Percentiles rank a stretch among this genome's conserved stretches.
Evolutionary conservation across 2,797 vertebrate genomes (phyloP).

Genomic region (Syncerus caffer): DNA sequence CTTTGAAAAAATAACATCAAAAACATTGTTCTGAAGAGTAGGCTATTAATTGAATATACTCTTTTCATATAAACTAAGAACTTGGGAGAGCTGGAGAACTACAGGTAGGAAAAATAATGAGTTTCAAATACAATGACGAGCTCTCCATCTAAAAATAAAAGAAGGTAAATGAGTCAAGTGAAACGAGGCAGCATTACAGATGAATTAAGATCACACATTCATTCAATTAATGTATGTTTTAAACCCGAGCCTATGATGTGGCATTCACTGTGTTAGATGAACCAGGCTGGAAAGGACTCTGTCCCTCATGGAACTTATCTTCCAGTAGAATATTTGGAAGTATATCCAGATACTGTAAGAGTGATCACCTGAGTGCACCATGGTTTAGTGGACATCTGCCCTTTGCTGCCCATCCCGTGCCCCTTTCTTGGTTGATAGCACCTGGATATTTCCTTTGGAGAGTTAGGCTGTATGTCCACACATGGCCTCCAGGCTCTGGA

Average conservation of each 20-base stretch:
- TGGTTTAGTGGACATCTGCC: background rate
- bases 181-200: background rate
- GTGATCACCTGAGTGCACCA: fast-evolving
- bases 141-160: background rate
- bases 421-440: background rate
- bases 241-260: background rate
- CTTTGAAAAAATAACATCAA: slow-evolving; percentile 61
- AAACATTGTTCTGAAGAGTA: slow-evolving; percentile 37
- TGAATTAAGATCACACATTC: background rate
- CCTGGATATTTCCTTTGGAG: background rate
- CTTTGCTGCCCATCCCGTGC: background rate
- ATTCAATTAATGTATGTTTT: background rate
- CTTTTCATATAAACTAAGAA: slow-evolving; percentile 29
- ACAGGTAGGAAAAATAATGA: background rate
- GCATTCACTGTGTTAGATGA: background rate
- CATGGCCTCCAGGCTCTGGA: background rate
- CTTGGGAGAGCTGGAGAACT: background rate
- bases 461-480: background rate
- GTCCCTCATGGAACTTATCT: background rate
- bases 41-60: slow-evolving; percentile 10
- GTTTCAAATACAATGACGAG: background rate
- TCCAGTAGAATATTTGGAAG: background rate
- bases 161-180: background rate
- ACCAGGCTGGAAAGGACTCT: background rate
- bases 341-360: background rate